These are phyloP conservation scores for Lamprotornis superbus DNA, from an alignment of 2,113 vertebrate species.

Conservation along the genomic window DNA sequence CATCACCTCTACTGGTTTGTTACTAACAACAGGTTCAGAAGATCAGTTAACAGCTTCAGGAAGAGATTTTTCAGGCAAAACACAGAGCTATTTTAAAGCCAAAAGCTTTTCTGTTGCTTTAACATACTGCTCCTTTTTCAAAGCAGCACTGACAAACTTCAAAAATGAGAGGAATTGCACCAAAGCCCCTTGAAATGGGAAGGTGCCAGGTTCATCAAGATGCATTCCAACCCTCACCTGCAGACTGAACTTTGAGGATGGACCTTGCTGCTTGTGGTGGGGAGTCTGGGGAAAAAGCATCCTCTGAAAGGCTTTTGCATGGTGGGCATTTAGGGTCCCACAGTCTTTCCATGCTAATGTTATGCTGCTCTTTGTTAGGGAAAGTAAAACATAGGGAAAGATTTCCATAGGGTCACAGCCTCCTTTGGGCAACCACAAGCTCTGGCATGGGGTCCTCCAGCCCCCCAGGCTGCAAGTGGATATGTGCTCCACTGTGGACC, in stretches of 20 bases:
- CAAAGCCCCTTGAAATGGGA: not conserved
- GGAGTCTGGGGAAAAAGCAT: not conserved
- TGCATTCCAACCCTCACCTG: not conserved
- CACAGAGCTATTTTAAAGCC: fast-evolving
- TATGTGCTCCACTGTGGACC: not conserved
- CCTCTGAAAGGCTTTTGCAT: not conserved
- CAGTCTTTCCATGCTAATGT: not conserved
- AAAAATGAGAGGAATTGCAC: not conserved
- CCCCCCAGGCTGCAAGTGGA: not conserved
- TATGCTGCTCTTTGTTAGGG: not conserved
- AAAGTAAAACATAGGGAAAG: not conserved
- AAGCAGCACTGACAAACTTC: not conserved
- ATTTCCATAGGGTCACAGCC: not conserved
- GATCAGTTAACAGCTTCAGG: not conserved
- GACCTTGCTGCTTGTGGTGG: not conserved
- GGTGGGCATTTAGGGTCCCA: not conserved
- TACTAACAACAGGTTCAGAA: not conserved
- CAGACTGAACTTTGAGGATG: not conserved
- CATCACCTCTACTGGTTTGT: not conserved
- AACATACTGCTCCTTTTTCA: not conserved
- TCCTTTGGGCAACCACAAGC: not conserved
- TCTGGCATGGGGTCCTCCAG: not conserved
- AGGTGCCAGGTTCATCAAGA: not conserved
- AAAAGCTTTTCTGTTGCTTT: not conserved
- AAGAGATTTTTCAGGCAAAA: not conserved